These are phyloP conservation scores for Arrhamphus sclerolepis DNA, from an alignment of 2,797 vertebrate genomes.

Conservation along the genomic window DNA sequence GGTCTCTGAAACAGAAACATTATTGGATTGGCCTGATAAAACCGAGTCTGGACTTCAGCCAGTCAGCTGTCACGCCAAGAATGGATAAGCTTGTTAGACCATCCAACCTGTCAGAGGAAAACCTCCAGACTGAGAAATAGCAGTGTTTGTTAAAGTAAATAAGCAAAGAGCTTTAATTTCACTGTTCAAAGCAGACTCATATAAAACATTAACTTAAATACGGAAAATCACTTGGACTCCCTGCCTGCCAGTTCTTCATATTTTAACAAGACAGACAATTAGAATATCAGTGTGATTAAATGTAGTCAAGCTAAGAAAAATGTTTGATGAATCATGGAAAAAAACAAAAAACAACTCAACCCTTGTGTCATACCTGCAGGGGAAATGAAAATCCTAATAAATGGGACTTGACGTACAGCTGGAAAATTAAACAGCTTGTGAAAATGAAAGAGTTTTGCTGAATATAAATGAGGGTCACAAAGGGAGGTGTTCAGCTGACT, in stretches of 20 bases:
- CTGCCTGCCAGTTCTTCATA: background rate
- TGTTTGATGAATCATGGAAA: constrained; percentile 19
- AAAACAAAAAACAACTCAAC: constrained; percentile 7
- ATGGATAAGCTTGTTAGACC: constrained; percentile 32
- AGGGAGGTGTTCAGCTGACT: constrained; percentile 5
- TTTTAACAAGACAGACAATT: no score
- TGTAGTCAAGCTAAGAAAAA: constrained; percentile 7
- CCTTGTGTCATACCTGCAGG: constrained; percentile 30
- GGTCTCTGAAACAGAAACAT: no score
- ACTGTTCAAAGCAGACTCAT: background rate
- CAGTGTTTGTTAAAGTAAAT: background rate
- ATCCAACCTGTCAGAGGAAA: constrained; percentile 32
- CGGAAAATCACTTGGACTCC: background rate
- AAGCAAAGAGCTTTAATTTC: constrained; percentile 9
- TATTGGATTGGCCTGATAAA: constrained; percentile 29
- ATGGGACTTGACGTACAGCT: constrained; percentile 33
- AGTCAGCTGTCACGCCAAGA: constrained; percentile 48
- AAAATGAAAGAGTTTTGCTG: constrained; percentile 30
- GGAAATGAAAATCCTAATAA: constrained; percentile 11
- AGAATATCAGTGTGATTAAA: no score
- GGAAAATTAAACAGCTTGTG: constrained; percentile 34
- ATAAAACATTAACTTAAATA: background rate
- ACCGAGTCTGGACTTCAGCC: constrained; percentile 39
- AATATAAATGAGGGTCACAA: constrained; percentile 29
- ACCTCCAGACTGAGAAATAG: constrained; percentile 9